These are phyloP conservation scores for Cepaea hortensis DNA, from an alignment of 2,888 invertebrate genomes.

Conservation along the genomic window DNA sequence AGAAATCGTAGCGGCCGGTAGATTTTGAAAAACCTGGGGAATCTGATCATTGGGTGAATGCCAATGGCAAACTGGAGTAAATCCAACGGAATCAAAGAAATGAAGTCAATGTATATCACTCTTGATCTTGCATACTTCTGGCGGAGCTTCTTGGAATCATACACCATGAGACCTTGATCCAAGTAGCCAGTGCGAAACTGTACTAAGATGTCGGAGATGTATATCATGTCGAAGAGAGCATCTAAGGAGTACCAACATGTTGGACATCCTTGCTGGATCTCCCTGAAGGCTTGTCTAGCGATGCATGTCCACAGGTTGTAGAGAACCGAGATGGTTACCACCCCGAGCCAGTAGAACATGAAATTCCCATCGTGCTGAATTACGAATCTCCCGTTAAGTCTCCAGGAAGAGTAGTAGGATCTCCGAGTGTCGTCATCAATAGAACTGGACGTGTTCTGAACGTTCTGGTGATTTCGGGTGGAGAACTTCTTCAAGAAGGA, in stretches of 20 bases:
- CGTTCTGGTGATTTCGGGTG: conserved; percentile 83
- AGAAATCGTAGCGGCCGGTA: conserved; percentile 90
- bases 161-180: conserved; percentile 92
- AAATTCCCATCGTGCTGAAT: conserved; percentile 96
- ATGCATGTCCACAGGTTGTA: conserved; percentile 97
- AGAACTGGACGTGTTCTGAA: conserved; percentile 45
- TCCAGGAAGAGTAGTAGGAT: conserved; percentile 5
- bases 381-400: conserved; percentile 75
- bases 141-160: conserved; percentile 91
- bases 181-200: conserved; percentile 95
- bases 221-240: conserved; percentile 89
- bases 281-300: conserved; percentile 94
- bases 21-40: conserved; percentile 79
- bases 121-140: conserved; percentile 90
- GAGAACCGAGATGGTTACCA: conserved; percentile 90
- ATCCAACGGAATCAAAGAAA: conserved; percentile 89
- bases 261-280: conserved; percentile 81
- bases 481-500: conserved; percentile 93
- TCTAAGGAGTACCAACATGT: conserved; percentile 79
- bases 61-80: conserved; percentile 88
- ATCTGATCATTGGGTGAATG: conserved; percentile 85
- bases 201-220: conserved; percentile 90
- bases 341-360: conserved; percentile 95
- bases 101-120: conserved; percentile 89
- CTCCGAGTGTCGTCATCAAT: conserved; percentile 16